A percentile compares a stretch with the other conserved stretches of the same genome.
These are phyloP conservation scores for Actinernus sp. DNA, from an alignment of 92 coral and sea anemone species.

Conservation along the genomic window DNA sequence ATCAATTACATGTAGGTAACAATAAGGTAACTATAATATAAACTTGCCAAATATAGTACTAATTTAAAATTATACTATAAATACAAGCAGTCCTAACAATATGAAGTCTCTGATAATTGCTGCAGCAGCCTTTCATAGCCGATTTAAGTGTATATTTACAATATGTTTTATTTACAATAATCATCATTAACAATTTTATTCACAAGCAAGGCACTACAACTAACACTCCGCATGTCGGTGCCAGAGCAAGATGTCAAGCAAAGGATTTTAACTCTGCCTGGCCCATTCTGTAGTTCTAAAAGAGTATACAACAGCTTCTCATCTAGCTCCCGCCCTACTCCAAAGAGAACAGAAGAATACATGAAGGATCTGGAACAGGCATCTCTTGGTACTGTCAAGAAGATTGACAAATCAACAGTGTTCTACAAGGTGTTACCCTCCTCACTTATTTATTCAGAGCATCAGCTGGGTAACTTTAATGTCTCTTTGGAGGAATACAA, in stretches of 20 bases:
- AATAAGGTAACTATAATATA: too few species aligned
- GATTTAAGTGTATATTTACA: too few species aligned
- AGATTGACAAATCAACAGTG: slow-evolving; percentile 25
- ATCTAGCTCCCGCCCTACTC: slow-evolving; percentile 16
- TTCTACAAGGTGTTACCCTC: slow-evolving; percentile 27
- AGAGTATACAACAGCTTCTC: slow-evolving; percentile 18
- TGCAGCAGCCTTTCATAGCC: too few species aligned
- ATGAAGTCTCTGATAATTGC: too few species aligned
- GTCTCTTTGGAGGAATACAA: neutral
- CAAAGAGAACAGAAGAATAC: slow-evolving; percentile 9
- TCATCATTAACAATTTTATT: too few species aligned
- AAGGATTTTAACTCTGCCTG: slow-evolving; percentile 12
- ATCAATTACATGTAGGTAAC: too few species aligned
- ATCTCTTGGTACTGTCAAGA: slow-evolving; percentile 2
- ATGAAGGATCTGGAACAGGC: slow-evolving; percentile 2
- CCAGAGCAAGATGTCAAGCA: slow-evolving; percentile 29
- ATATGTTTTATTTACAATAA: too few species aligned
- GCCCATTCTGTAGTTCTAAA: slow-evolving; percentile 25
- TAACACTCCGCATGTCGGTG: slow-evolving; percentile 32
- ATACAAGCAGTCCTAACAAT: too few species aligned
- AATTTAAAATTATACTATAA: too few species aligned
- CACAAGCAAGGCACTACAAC: too few species aligned
- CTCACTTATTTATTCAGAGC: slow-evolving; percentile 6
- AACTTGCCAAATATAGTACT: too few species aligned
- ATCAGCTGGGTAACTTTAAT: slow-evolving; percentile 6